phyloP scores from a whole-genome alignment of 1,140 invertebrate genomes.

The Heliconius nattereri region DNA sequence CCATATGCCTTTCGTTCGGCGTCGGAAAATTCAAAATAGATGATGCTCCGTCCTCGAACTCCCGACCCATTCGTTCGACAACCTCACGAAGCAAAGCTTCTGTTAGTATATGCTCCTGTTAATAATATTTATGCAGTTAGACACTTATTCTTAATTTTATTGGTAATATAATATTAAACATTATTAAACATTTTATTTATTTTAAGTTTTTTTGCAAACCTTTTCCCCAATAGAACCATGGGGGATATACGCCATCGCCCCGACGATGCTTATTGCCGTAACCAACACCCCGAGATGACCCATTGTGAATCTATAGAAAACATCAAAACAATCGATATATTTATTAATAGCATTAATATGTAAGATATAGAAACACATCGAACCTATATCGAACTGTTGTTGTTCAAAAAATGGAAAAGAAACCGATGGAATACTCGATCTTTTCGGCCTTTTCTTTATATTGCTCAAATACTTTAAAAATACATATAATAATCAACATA shows the following conservation, averaged over 20 bases:
- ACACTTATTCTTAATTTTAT: neutral
- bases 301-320: constrained; percentile 62
- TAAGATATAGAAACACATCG: too few relatives aligned
- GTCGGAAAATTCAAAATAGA: constrained; percentile 85
- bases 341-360: too few relatives aligned
- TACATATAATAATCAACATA: too few relatives aligned
- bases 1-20: constrained; percentile 72
- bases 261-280: constrained; percentile 72
- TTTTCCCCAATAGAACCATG: constrained; percentile 79
- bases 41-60: constrained; percentile 83
- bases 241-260: constrained; percentile 72
- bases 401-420: too few relatives aligned
- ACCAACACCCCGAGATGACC: constrained; percentile 55
- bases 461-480: too few relatives aligned
- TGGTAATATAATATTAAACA: too few relatives aligned
- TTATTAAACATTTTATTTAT: neutral
- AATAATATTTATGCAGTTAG: constrained; percentile 6
- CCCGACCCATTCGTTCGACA: constrained; percentile 86
- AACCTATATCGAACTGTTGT: too few relatives aligned
- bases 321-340: too few relatives aligned
- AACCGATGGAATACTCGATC: too few relatives aligned
- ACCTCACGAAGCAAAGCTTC: constrained; percentile 85
- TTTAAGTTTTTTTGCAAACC: constrained; percentile 45
- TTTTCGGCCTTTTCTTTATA: too few relatives aligned
- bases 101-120: constrained; percentile 78